Evolutionary conservation across 2,113 vertebrate genomes (phyloP).

Genomic region (Promerops cafer): DNA sequence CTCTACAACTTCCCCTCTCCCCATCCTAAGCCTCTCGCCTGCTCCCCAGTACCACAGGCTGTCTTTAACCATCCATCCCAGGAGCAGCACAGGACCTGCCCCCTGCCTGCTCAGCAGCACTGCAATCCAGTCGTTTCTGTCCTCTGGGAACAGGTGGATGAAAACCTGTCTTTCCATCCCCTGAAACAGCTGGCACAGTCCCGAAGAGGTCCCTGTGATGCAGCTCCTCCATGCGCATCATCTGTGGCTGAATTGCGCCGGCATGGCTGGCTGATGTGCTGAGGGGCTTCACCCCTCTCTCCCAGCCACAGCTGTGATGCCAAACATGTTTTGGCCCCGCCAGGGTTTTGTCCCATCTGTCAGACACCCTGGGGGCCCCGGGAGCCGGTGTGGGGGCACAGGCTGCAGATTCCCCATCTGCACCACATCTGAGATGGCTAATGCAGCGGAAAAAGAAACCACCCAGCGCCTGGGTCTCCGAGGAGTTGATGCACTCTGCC

Average conservation of each 20-base stretch:
- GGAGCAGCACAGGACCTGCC: background rate
- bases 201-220: background rate
- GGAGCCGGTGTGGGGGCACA: accelerated
- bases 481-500: background rate
- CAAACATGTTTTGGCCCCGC: accelerated
- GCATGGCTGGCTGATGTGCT: background rate
- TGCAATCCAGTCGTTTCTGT: background rate
- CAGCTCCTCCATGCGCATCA: accelerated
- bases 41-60: background rate
- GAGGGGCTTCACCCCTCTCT: background rate
- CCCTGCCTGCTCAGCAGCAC: background rate
- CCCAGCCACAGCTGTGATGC: background rate
- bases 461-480: background rate
- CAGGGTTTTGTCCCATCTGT: background rate
- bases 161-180: background rate
- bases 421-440: background rate
- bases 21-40: accelerated
- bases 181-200: accelerated
- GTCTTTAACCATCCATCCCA: background rate
- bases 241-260: accelerated
- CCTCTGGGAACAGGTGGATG: background rate
- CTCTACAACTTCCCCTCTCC: background rate
- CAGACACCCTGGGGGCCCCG: accelerated
- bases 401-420: background rate
- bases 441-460: background rate